Percentiles rank a stretch among this genome's conserved stretches.
Conservation (phyloP, 2,113 vertebrate genomes). For the Gracilinanus agilis region DNA sequence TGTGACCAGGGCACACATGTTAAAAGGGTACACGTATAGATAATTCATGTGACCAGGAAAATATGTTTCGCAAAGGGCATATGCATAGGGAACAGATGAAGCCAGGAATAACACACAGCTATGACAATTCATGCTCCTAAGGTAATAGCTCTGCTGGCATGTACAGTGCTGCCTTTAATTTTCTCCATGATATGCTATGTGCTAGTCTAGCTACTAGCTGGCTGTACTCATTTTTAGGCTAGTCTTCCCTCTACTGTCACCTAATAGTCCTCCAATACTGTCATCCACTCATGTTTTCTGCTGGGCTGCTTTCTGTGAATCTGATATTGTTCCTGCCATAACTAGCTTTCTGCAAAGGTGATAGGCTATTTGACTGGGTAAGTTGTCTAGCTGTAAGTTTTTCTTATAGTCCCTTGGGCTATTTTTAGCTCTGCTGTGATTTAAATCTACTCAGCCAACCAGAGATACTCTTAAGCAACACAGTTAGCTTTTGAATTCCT, state of each 20-base stretch:
- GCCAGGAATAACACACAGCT: not conserved
- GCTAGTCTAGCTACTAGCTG: not conserved
- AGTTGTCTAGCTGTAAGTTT: not conserved
- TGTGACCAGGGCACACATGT: not conserved
- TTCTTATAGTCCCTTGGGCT: not conserved
- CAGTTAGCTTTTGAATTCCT: not conserved
- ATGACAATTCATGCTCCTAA: not conserved
- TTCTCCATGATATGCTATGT: not conserved
- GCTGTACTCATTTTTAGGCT: not conserved
- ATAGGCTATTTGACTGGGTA: not conserved
- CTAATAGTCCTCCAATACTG: not conserved
- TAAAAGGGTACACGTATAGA: not conserved
- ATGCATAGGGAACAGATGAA: not conserved
- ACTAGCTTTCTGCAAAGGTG: not conserved
- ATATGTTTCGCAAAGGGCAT: not conserved
- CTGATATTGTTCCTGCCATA: not conserved
- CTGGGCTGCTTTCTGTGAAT: not conserved
- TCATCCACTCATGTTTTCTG: not conserved
- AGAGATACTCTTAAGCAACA: not conserved
- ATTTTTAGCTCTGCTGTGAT: not conserved
- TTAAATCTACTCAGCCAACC: not conserved
- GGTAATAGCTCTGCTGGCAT: not conserved
- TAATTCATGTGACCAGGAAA: not conserved
- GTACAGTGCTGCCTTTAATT: not conserved
- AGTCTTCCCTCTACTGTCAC: not conserved